These are phyloP conservation scores for Limenitis arthemis DNA, from an alignment of 2,888 invertebrate genomes.

Conservation along the genomic window DNA sequence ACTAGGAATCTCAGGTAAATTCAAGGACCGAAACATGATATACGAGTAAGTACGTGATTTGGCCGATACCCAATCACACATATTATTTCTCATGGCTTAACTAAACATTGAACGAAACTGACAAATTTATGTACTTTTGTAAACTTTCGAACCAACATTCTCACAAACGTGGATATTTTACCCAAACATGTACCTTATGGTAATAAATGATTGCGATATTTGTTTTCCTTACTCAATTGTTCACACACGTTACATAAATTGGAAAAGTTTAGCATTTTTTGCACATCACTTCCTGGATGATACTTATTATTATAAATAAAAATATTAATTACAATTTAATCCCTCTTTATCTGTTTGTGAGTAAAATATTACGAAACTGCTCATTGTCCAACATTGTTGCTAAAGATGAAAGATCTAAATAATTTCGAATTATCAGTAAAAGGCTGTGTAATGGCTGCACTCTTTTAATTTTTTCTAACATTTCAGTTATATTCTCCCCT, in stretches of 20 bases:
- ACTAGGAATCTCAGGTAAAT: conserved; percentile 7
- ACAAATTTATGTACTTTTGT: conserved; percentile 25
- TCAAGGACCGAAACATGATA: conserved; percentile 22
- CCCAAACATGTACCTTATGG: conserved; percentile 9
- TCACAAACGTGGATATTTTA: conserved; percentile 19
- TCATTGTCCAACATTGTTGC: too few relatives aligned
- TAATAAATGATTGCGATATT: conserved; percentile 11
- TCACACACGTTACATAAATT: background rate
- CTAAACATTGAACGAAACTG: conserved; percentile 26
- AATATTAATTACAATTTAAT: too few relatives aligned
- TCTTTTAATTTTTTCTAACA: too few relatives aligned
- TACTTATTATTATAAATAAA: too few relatives aligned
- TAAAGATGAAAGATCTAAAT: too few relatives aligned
- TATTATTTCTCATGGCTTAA: conserved; percentile 27
- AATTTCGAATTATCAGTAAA: too few relatives aligned
- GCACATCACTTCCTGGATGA: too few relatives aligned
- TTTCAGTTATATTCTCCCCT: too few relatives aligned
- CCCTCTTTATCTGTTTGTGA: too few relatives aligned
- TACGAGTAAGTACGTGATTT: conserved; percentile 36
- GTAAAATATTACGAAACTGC: too few relatives aligned
- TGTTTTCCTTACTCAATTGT: conserved; percentile 8
- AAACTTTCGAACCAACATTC: conserved; percentile 25
- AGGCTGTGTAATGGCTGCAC: too few relatives aligned
- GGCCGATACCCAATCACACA: conserved; percentile 33
- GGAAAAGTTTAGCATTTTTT: too few relatives aligned